phyloP scores from a whole-genome alignment of 1,140 invertebrate species.

The Lepidurus couesii region DNA sequence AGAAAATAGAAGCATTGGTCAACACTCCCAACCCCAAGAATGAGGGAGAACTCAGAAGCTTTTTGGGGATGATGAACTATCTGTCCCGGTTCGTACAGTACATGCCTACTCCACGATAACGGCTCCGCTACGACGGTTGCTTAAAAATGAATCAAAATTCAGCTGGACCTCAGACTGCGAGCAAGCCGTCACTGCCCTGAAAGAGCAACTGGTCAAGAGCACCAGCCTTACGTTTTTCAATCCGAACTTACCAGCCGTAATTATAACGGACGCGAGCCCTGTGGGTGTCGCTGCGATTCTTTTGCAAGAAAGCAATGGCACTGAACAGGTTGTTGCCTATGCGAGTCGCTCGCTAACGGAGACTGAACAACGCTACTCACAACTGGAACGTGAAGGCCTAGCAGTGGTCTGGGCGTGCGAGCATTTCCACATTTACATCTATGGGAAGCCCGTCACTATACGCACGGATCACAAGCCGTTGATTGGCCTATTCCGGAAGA shows the following conservation, averaged over 20 bases:
- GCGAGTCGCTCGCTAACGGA: conserved; percentile 38
- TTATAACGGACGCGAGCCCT: conserved; percentile 44
- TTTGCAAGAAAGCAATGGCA: neutral
- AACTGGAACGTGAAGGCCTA: conserved; percentile 42
- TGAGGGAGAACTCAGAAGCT: conserved; percentile 35
- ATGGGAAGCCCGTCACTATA: neutral
- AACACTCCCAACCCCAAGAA: conserved; percentile 38
- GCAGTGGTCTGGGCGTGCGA: conserved; percentile 40
- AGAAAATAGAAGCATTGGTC: conserved; percentile 36
- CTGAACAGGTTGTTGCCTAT: conserved; percentile 40
- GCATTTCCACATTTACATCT: conserved; percentile 38
- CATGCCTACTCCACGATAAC: conserved; percentile 42
- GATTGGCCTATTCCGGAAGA: neutral
- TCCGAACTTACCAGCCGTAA: conserved; percentile 38
- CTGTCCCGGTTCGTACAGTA: conserved; percentile 41
- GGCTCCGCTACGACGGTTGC: conserved; percentile 37
- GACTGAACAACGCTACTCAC: conserved; percentile 40
- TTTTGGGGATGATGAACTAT: conserved; percentile 41
- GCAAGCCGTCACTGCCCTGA: conserved; percentile 35
- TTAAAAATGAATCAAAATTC: conserved; percentile 35
- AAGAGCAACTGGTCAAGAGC: conserved; percentile 32
- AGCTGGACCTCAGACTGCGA: conserved; percentile 35
- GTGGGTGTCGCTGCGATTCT: conserved; percentile 45
- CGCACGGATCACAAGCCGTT: conserved; percentile 23
- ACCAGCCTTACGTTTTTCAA: conserved; percentile 41